Evolutionary conservation across 2,797 vertebrate genomes (phyloP).

Genomic region (Coluber constrictor): DNA sequence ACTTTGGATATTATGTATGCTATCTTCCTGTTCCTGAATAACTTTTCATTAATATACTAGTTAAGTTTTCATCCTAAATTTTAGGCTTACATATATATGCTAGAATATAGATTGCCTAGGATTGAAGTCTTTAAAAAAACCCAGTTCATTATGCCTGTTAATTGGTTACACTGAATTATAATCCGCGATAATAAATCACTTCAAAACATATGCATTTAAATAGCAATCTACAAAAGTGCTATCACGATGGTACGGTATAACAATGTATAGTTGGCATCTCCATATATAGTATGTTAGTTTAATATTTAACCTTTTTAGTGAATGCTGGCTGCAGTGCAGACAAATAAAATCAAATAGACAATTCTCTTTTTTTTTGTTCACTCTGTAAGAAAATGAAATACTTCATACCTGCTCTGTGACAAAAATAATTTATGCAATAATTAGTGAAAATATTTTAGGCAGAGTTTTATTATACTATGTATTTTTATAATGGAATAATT

Average conservation of each 20-base stretch:
- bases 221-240: slow-evolving; percentile 55
- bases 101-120: rapidly evolving
- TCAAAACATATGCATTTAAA: background rate
- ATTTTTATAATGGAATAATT: background rate
- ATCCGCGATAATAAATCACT: slow-evolving; percentile 40
- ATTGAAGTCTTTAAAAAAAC: slow-evolving; percentile 32
- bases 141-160: slow-evolving; percentile 46
- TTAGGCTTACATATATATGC: slow-evolving; percentile 46
- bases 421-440: background rate
- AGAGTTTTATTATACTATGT: background rate
- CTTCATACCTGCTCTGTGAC: background rate
- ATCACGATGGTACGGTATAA: slow-evolving; percentile 45
- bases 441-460: background rate
- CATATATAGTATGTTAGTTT: slow-evolving; percentile 30
- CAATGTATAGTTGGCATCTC: slow-evolving; percentile 43
- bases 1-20: slow-evolving; percentile 65
- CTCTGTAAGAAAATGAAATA: slow-evolving; percentile 28
- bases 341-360: slow-evolving; percentile 34
- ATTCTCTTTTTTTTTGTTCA: slow-evolving; percentile 17
- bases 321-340: slow-evolving; percentile 30
- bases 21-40: slow-evolving; percentile 57
- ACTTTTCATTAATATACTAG: background rate
- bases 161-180: slow-evolving; percentile 46
- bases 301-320: slow-evolving; percentile 30
- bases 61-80: slow-evolving; percentile 45